phyloP scores from a whole-genome alignment of 2,113 vertebrate genomes.

The Dascyllus trimaculatus region DNA sequence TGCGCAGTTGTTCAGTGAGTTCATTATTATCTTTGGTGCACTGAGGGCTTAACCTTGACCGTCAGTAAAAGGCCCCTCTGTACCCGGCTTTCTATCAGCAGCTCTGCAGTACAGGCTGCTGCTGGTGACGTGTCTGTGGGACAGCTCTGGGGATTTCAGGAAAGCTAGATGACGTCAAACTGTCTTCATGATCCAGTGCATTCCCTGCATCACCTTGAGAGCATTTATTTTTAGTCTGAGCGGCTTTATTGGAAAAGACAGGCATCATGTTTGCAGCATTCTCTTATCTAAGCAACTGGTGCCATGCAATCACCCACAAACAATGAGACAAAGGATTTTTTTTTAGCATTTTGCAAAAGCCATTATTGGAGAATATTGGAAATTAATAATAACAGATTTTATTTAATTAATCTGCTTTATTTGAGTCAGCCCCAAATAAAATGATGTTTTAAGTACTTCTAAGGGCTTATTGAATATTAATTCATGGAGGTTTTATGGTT shows the following conservation, averaged over 20 bases:
- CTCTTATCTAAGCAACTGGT: background rate
- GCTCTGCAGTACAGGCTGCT: background rate
- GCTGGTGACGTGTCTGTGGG: background rate
- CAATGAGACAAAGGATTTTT: background rate
- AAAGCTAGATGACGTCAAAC: constrained; percentile 5
- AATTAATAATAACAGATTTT: too few species aligned
- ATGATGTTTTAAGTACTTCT: background rate
- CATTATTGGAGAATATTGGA: background rate
- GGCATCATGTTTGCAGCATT: background rate
- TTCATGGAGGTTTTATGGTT: background rate
- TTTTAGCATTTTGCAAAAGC: background rate
- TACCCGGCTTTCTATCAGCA: background rate
- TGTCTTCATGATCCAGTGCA: background rate
- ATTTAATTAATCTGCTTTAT: background rate
- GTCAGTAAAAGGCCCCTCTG: background rate
- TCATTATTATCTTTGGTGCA: background rate
- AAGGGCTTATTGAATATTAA: background rate
- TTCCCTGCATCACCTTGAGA: background rate
- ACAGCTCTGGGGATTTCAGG: constrained; percentile 1
- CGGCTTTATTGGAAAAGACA: background rate
- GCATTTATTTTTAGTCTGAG: background rate
- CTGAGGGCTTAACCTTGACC: background rate
- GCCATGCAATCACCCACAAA: background rate
- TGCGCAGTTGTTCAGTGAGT: background rate
- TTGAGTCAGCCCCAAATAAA: background rate